Base-by-base conservation (phyloP, 1,140 invertebrate species). In the Anthonomus grandis region DNA sequence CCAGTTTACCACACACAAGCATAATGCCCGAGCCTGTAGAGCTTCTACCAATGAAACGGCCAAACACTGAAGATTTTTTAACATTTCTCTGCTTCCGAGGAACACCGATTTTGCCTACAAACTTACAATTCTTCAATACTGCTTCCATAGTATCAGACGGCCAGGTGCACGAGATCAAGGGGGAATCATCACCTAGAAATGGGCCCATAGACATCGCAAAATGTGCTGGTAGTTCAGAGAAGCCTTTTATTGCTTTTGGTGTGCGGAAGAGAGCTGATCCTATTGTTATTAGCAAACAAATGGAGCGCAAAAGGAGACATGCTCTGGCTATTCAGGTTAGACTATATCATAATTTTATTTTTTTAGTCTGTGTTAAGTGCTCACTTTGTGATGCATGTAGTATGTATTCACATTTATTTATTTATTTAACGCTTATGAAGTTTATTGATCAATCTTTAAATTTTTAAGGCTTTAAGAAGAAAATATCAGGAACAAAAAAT, bases 31-130 rank as follows among this genome's bases (percentile, higher is more conserved):
- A 76, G 59, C 75, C 75, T 34, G 69, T 77, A 37, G 81, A 84
- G 66, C 76, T 81, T 55, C 74, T 83, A 63, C 84, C 83, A 34
- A 81, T 83, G 41, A 86, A 83, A 68, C 75, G 86, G 63, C 90
- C 90, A 23, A 92, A 91, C 64, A 91, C 91, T 3, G 90, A 94
- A 79, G 91, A 94, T 74, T 94, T 95, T 70, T 70, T 95, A 18
- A 93, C 90, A 58, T 95, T 92, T 73, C 77, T 95, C 3, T 94
- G 91, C 73, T 87, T 91, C 63, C 79, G 91, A 78, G 89, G 91
- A 47, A 90, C 88, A 19, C 77, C 84, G 15, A 80, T 86, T 56
- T 73, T 91, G 56, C 89, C 89, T 24, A 78, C 86, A 3, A 83
- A 80, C 58, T 74, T 91, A 45, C 86, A 90, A 70, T 88, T 87